These are phyloP conservation scores for Trichopria drosophilae DNA, from an alignment of 2,888 invertebrate species.

Conservation along the genomic window DNA sequence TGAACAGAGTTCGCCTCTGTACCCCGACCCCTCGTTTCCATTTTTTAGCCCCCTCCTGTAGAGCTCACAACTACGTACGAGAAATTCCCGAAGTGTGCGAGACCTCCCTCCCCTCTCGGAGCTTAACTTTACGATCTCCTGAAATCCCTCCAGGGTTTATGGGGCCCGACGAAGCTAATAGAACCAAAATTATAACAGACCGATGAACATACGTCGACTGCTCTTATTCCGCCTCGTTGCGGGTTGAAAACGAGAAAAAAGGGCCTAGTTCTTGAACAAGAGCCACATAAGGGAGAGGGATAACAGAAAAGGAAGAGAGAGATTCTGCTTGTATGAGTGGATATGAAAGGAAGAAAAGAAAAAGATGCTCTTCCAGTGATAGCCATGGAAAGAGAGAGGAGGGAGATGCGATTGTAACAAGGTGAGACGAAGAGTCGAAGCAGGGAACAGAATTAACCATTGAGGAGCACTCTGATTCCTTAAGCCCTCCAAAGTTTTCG, in stretches of 20 bases:
- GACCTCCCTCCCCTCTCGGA: conserved; percentile 39
- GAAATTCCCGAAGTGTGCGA: neutral
- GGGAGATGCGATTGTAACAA: no score
- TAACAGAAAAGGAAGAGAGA: neutral
- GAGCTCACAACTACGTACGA: no score
- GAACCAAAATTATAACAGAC: conserved; percentile 57
- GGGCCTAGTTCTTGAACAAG: neutral
- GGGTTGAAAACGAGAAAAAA: conserved; percentile 14
- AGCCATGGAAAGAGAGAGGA: neutral
- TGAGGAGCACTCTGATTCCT: no score
- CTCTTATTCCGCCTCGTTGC: conserved; percentile 58
- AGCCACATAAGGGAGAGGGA: no score
- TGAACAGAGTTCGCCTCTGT: no score
- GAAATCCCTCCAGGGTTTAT: conserved; percentile 49
- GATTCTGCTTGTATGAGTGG: neutral
- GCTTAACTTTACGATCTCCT: conserved; percentile 57
- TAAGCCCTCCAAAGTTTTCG: no score
- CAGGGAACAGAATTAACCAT: no score
- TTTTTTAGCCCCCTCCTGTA: conserved; percentile 12
- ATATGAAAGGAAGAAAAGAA: neutral
- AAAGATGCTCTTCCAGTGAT: neutral
- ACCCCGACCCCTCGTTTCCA: conserved; percentile 5
- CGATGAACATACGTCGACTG: conserved; percentile 58
- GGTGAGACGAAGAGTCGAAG: no score
- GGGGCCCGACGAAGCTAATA: conserved; percentile 48